Evolutionary conservation across 1,140 invertebrate genomes (phyloP).

Genomic region (Colletes gigas): DNA sequence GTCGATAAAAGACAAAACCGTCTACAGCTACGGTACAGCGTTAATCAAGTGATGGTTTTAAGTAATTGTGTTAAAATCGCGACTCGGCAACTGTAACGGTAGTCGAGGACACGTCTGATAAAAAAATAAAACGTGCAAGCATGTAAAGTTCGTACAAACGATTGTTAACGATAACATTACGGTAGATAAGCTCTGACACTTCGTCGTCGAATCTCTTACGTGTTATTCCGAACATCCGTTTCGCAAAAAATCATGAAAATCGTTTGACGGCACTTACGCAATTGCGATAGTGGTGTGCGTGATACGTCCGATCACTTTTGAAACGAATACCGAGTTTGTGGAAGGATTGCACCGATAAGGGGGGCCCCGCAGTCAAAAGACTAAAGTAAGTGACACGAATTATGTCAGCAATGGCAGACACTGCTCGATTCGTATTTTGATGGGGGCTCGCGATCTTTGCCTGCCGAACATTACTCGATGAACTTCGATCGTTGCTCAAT

Average conservation of each 20-base stretch:
- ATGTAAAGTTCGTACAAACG: background rate
- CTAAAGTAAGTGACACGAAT: slow-evolving; percentile 43
- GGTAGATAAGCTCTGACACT: background rate
- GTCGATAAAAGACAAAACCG: slow-evolving; percentile 6
- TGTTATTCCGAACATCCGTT: slow-evolving; percentile 66
- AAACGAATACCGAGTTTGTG: background rate
- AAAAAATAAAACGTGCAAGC: slow-evolving; percentile 18
- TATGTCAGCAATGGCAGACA: slow-evolving; percentile 41
- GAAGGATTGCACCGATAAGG: background rate
- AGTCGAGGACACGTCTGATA: too few relatives aligned
- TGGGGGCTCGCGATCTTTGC: background rate
- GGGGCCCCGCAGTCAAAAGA: background rate
- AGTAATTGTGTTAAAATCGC: background rate
- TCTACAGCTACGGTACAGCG: background rate
- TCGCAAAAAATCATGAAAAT: slow-evolving; percentile 59
- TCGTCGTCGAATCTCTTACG: slow-evolving; percentile 57
- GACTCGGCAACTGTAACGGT: background rate
- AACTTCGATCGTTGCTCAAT: slow-evolving; percentile 6
- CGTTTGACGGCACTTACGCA: slow-evolving; percentile 59
- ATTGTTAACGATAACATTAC: background rate
- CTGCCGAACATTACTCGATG: background rate
- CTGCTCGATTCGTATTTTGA: slow-evolving; percentile 20
- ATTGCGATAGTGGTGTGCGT: slow-evolving; percentile 21
- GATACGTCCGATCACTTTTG: slow-evolving; percentile 35
- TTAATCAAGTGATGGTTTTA: slow-evolving; percentile 42